Evolutionary conservation across 2,113 vertebrate species (phyloP), one percentile per base, ranked within the genome.

Genomic region (Rattus rattus): DNA sequence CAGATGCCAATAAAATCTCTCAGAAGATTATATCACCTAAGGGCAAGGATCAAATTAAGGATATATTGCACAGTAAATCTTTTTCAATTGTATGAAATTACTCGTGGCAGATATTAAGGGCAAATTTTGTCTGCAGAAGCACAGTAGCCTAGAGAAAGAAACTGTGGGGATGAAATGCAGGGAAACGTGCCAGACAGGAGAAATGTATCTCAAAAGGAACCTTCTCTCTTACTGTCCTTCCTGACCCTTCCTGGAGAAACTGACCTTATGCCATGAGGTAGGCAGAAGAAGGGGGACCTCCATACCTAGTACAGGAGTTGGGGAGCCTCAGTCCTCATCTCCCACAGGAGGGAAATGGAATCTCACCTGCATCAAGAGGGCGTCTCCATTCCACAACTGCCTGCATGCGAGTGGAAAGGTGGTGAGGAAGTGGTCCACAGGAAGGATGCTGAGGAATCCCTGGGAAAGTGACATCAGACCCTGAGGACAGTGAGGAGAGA

Each of bases 41-140:
- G 94, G 72, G 72, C 96, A 96, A 94, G 72, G 95, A 97, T 94
- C 94, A 96, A 91, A 97, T 97, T 97, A 97, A 97, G 92, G 92
- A 36, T 95, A 97, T 96, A 97, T 97, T 96, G 93, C 92, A 95
- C 96, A 86, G 95, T 97, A 97, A 97, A 97, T 97, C 95, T 97
- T 97, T 96, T 95, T 65, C 97, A 97, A 94, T 92, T 89, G 49
- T 91, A 92, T 76, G 69, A 96, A 97, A 95, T 96, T 94, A 96
- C 96, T 93, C 72, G 33, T 59, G 76, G 94, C 87, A 85, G 92
- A 95, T 94, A 97, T 84, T 95, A 94, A 97, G 67, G 86, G 90
- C 88, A 77, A 81, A 95, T 86, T 30, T 91, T 95, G 83, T 93
- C 87, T 61, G 39, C 52, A 95, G 24, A 96, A 59, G 39, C 91